Base-by-base conservation (phyloP, 2,888 invertebrate species). In the Diarsia rubi region DNA sequence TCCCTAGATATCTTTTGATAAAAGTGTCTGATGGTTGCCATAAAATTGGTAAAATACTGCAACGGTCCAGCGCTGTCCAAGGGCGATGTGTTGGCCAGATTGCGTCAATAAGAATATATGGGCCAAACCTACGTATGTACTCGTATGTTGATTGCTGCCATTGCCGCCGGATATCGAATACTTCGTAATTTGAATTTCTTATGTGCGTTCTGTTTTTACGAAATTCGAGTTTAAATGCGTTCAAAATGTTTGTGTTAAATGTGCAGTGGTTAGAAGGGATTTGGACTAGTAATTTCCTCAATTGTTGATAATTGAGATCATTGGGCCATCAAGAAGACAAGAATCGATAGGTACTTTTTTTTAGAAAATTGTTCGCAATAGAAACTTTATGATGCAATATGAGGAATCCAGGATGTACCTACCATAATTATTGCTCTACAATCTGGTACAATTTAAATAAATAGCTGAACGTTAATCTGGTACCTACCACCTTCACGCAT, bases 41-140 rank as follows among this genome's bases (percentile, higher is more conserved):
- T 78, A 77, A 78, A 78, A 21, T 68, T 73, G 11, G 67, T 79
- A 71, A 83, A 79, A 75, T 81, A 81, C 24, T 81, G 86, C 78
- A 79, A 52, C 60, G 37, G 65, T 69, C 59, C 76, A 69, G 45
- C 72, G 44, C 31, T 49, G 60, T 60, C 73, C 84, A 85, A 87
- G 79, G 87, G 86, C 83, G 72, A 84, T 79, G 52, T 66, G 68
- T 70, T 64, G 66, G 31, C 69, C 62, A 45, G 73, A 79, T 87
- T 85, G 69, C 86, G 88, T 84, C 86, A 86, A 73, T 78, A 54
- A 63, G 24, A 78, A 78, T 78, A 84, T 80, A 81, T 86, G 82
- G 84, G 86, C 78, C 86, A 86, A 71, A 74, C 63, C 44, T 75
- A 66, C 72, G 73, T 76, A 49, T 3, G 37, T 21, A 73, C n/a